These are phyloP conservation scores for Halocaridina rubra DNA, from an alignment of 2,888 invertebrate species.

Conservation along the genomic window DNA sequence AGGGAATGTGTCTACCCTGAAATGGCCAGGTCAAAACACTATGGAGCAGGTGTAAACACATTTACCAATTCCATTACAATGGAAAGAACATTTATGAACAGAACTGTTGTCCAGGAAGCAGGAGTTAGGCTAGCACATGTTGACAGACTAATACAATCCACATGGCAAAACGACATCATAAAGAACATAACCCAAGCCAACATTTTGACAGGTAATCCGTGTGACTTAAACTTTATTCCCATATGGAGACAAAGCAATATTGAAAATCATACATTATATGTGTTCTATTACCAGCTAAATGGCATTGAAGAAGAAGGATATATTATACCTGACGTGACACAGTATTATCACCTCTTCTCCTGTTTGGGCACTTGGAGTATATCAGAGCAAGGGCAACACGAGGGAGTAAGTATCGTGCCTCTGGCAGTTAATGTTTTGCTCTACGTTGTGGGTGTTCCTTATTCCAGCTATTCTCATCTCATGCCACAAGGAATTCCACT, in stretches of 20 bases:
- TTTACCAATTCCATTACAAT: background rate
- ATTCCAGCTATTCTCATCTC: constrained; percentile 27
- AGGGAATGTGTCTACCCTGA: constrained; percentile 57
- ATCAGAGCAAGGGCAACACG: constrained; percentile 30
- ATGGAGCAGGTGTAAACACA: constrained; percentile 29
- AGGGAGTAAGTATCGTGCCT: background rate
- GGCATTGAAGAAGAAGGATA: background rate
- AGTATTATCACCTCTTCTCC: constrained; percentile 1
- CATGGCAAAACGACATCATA: background rate
- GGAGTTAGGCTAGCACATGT: constrained; percentile 17
- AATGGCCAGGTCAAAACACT: constrained; percentile 38
- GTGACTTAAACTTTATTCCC: constrained; percentile 4
- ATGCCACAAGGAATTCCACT: background rate
- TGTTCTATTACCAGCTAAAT: constrained; percentile 10
- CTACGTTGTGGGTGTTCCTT: constrained; percentile 41
- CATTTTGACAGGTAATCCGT: constrained; percentile 26
- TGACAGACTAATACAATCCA: background rate
- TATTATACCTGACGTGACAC: background rate
- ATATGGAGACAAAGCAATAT: background rate
- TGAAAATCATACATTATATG: background rate
- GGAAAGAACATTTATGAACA: background rate
- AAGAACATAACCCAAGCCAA: background rate
- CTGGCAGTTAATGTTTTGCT: background rate
- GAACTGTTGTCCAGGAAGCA: background rate
- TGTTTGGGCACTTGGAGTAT: constrained; percentile 32